Evolutionary conservation across 2,113 vertebrate species (phyloP), one percentile per base, ranked within the genome.

Genomic region (Oxyruncus cristatus): DNA sequence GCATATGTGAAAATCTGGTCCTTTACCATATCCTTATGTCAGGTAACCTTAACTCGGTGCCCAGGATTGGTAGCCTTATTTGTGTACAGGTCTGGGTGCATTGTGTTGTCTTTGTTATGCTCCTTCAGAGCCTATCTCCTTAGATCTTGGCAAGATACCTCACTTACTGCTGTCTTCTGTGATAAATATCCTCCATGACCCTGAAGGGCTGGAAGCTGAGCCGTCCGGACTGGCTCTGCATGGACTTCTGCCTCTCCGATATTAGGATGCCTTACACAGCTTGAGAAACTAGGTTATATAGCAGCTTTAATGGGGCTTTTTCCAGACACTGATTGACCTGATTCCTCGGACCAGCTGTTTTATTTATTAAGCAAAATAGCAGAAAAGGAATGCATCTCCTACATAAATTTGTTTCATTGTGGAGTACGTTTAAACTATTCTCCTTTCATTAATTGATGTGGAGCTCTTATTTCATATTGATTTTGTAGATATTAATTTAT

Each of bases 281-380:
- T 85, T 95, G 93, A 92, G 83, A 97, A 97, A 94, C 92, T 96
- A 95, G 96, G 95, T 96, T 97, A 97, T 96, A 91, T 82, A 96
- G 95, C 91, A 96, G 96, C 96, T 95, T 96, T 96, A 95, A 94
- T 92, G 84, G 93, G 73, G 76, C 84, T 96, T 97, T 96, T 97
- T 96, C 96, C 95, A 95, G 96, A 94, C 92, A 89, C 91, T 72
- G 92, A 95, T 91, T 97, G 96, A 96, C 96, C 96, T 96, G 95
- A 96, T 97, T 96, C 92, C 44, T 92, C 1, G 0, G 96, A 94
- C 91, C 95, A 96, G 96, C 96, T 93, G 94, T 93, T 95, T 95
- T 93, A 88, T 95, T 95, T 95, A 86, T 96, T 93, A 91, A 88
- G 53, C 50, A 85, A 90, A 96, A 92, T 9, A 77, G 44, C 27